Evolutionary conservation across 1,140 invertebrate genomes (phyloP), one percentile per base, ranked within the genome.

Genomic region (Dinothrombium tinctorium): DNA sequence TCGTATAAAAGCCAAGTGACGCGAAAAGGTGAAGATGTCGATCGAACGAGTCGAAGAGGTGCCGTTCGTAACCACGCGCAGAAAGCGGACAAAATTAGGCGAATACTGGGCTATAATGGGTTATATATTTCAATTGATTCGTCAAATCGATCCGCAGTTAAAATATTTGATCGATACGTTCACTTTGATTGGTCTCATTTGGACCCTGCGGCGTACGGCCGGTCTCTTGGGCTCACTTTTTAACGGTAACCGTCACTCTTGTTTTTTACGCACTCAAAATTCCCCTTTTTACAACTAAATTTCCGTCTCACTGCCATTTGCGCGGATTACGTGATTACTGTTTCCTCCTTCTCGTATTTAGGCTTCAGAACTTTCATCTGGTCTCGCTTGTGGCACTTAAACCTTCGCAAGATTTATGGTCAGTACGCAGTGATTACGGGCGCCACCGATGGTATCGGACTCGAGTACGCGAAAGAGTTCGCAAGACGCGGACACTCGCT

Each of bases 381-480:
- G 44, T 37, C 46, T 2, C 14, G 46, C 17, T n/a, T 48, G 2
- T 38, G 37, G 40, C 8, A 4, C 17, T n/a, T 47, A 11, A 33
- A 48, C 28, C 20, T 48, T 6, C 21, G 29, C 2, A 37, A 26
- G 1, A 45, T 40, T 20, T 49, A 43, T 37, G 47, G 47, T 5
- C 14, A 38, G 15, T 48, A 44, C 44, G 47, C 37, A 5, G 32
- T 48, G 4, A 42, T 48, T 8, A 48, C 47, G 8, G 48, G 48
- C 22, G 40, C 40, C 31, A 87, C 82, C 11, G 81, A 87, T 60
- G 83, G 82, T 23, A 86, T 90, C 56, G 83, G 82, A 14, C 77
- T 76, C 60, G 74, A 80, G 45, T 90, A 86, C 58, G 78, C 82
- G 19, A 59, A 68, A 48, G 76, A 87, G 59, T 61, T 90, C 47